Percentiles rank a stretch among this genome's conserved stretches.
Evolutionary conservation across 2,113 vertebrate species (phyloP).

Genomic region (Syngnathus typhle): DNA sequence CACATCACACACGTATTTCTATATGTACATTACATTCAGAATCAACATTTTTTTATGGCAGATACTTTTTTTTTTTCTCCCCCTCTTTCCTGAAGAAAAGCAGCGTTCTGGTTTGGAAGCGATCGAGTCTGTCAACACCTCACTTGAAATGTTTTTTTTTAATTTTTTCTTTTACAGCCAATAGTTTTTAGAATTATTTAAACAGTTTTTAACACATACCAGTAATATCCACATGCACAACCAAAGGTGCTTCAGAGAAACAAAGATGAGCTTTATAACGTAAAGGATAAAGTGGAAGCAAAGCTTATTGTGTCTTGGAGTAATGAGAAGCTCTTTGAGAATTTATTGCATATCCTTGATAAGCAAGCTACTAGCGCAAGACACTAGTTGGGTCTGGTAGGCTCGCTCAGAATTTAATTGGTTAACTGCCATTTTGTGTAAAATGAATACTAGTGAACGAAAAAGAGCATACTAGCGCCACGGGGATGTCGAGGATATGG

Average conservation of each 20-base stretch:
- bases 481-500: neutral
- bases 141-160: neutral
- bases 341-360: neutral
- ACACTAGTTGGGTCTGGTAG: neutral
- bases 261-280: constrained; percentile 24
- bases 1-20: neutral
- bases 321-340: neutral
- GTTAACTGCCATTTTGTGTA: neutral
- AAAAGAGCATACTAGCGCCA: neutral
- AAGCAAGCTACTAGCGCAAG: neutral
- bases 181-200: neutral
- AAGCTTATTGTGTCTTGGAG: neutral
- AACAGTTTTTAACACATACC: constrained; percentile 10
- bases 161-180: neutral
- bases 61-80: constrained; percentile 37
- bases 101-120: constrained; percentile 6
- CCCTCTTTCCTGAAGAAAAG: constrained; percentile 3
- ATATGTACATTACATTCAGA: constrained; percentile 69
- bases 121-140: no score
- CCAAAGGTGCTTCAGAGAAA: constrained; percentile 14
- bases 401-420: neutral
- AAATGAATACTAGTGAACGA: neutral
- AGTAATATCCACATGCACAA: constrained; percentile 42
- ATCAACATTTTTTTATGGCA: constrained; percentile 67
- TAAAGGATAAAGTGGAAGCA: constrained; percentile 27